Base-by-base conservation (phyloP, 2,797 vertebrate species). In the Falco peregrinus region DNA sequence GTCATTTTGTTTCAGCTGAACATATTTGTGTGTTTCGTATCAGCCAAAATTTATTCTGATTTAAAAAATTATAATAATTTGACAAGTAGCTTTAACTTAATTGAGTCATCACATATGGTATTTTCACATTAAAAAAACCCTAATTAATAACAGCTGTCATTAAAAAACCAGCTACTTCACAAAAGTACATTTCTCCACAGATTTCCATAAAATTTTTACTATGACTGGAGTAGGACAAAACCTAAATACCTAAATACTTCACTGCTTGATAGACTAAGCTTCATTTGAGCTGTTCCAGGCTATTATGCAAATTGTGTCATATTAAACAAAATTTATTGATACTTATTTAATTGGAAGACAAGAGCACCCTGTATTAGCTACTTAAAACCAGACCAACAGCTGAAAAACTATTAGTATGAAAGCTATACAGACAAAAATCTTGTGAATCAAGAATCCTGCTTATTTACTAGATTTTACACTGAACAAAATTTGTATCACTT, bases 131-230 rank as follows among this genome's bases (percentile, higher is more conserved):
- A 64, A 90, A 83, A 88, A 78, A 94, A 94, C 71, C 93, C 73
- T 69, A 95, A 94, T 94, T 90, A 94, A 88, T 93, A 96, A 94
- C 71, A 90, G 37, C 63, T 94, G 71, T 85, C 6, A n/a, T 86
- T 94, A 96, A 63, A 96, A 97, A 96, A 45, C 3, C 28, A 95
- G 50, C 63, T 79, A 60, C 57, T 90, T 47, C 59, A 71, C 43
- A 84, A 78, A 89, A 84, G 82, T 79, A 50, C 18, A 54, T 95
- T 92, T 97, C 86, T 97, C 53, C 16, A 28, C 64, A 53, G 61
- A 93, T 89, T 97, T 96, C 92, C 47, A 26, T 90, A 84, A 85
- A 20, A 80, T 96, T 96, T 97, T 97, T 92, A 82, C 89, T 91
- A 83, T 69, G 67, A 86, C 75, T 90, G 82, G 75, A 85, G 70